A percentile compares a stretch with the other conserved stretches of the same genome.
These are phyloP conservation scores for Triplophysa rosa DNA, from an alignment of 2,113 vertebrate species.

Conservation along the genomic window DNA sequence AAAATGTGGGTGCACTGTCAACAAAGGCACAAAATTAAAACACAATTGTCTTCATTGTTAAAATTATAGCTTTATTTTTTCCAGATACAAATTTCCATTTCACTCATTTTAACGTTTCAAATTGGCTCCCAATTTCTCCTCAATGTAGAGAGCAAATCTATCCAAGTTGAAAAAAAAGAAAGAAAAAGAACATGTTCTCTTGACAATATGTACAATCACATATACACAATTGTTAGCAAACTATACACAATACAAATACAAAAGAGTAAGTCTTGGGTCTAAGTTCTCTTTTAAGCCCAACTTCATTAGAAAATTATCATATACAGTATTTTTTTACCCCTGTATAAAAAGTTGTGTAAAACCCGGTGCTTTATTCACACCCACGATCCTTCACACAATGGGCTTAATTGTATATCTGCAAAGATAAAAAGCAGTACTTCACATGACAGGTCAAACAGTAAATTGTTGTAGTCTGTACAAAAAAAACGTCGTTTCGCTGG, in stretches of 20 bases:
- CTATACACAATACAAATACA: constrained; percentile 71
- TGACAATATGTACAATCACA: constrained; percentile 73
- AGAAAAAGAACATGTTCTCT: constrained; percentile 44
- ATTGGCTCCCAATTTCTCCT: constrained; percentile 51
- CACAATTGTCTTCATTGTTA: constrained; percentile 55
- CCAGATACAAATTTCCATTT: constrained; percentile 71
- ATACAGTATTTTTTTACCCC: constrained; percentile 55
- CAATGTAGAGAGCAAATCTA: constrained; percentile 54
- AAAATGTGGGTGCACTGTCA: too few relatives aligned
- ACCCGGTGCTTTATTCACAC: constrained; percentile 35
- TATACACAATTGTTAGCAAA: constrained; percentile 74
- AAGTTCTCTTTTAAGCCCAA: constrained; percentile 42
- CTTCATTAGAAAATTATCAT: constrained; percentile 59
- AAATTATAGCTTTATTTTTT: constrained; percentile 77
- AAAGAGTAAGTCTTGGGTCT: constrained; percentile 57
- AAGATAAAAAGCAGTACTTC: constrained; percentile 36
- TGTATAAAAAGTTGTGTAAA: constrained; percentile 61
- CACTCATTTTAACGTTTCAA: constrained; percentile 51
- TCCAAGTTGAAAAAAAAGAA: constrained; percentile 39
- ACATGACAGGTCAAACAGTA: constrained; percentile 22
- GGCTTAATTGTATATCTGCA: constrained; percentile 20
- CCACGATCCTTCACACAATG: neutral
- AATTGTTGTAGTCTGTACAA: constrained; percentile 18
- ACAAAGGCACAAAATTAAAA: neutral
- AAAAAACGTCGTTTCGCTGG: constrained; percentile 3